Evolutionary conservation across 2,113 vertebrate genomes (phyloP), one percentile per base, ranked within the genome.

Genomic region (Thunnus thynnus): DNA sequence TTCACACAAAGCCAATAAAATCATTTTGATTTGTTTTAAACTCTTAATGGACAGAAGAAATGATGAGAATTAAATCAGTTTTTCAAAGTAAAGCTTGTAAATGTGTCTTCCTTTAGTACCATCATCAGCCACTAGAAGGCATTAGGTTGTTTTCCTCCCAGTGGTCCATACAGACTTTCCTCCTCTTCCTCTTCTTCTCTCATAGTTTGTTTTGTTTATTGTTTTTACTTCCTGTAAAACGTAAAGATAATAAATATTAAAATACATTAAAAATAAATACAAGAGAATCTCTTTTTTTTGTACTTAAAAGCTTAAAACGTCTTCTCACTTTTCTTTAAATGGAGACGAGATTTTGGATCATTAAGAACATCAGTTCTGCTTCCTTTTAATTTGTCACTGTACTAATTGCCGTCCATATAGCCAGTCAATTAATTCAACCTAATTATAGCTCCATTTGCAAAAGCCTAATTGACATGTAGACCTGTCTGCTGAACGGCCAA

Each of bases 401-500:
- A 55, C 62, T 91, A 91, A 91, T 92, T 85, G 78, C 54, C 32
- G 82, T 89, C 80, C 82, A 88, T 90, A 82, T 64, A 47, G 41
- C 48, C 56, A 64, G 82, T 83, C 84, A 90, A 90, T 93, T 92
- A 92, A 94, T 93, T 90, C 72, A 77, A 80, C 71, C 80, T 90
- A 86, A 92, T 93, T 94, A 92, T 9, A 66, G 76, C 82, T 72
- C 41, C 79, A 88, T 80, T 86, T 89, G 81, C 86, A 13, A 51
- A 83, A 48, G 85, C 47, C 87, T 91, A 91, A 94, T 84, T 90
- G 90, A 92, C 85, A 90, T 65, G 68, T 78, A 84, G 90, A 85
- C 88, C 84, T 92, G 87, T 83, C 83, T 69, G 83, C 62, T 73
- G 75, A 91, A 61, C 76, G 56, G 73, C 36, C 88, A 80, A 93